Evolutionary conservation across 2,888 invertebrate species (phyloP), one percentile per base, ranked within the genome.

Genomic region (Catotricha subobsoleta): DNA sequence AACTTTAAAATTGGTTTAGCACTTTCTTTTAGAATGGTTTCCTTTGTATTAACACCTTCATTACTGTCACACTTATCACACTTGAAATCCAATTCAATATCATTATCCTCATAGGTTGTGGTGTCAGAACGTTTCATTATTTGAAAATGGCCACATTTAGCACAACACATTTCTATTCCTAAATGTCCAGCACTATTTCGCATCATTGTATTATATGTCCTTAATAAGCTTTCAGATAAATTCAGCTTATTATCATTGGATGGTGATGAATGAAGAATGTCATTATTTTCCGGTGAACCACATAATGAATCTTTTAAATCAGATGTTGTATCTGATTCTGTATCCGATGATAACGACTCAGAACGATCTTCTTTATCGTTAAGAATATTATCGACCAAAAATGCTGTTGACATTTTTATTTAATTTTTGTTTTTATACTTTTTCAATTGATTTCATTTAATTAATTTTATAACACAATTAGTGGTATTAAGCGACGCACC

Each of bases 1-100:
- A 90, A 90, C 64, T 88, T 88, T 52, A 88, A 68, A 55, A 83
- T 72, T 16, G 87, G 87, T 54, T 84, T 84, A 45, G 64, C 48
- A 38, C 41, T 35, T 51, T 61, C 64, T 54, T 64, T 63, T 30
- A 64, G 48, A 29, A 62, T 53, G 38, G 28, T 38, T 38, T 38
- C 28, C 38, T 38, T 62, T 39, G 51, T 49, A 43, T 52, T 51
- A 40, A 40, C 39, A 31, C 39, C 43, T 23, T 46, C 43, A 40
- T 34, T 36, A 16, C 49, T 47, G 44, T 51, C 50, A 46, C 58
- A 59, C 47, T 59, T 57, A 52, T 55, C 55, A 54, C 58, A 59
- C 49, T 54, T 56, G 42, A 53, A 55, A 47, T 51, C 42, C 8
- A 20, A 25, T 6, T 52, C 48, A 50, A 51, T 39, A 48, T 53